Evolutionary conservation across 2,888 invertebrate species (phyloP), one percentile per base, ranked within the genome.

Genomic region (Pimpla rufipes): DNA sequence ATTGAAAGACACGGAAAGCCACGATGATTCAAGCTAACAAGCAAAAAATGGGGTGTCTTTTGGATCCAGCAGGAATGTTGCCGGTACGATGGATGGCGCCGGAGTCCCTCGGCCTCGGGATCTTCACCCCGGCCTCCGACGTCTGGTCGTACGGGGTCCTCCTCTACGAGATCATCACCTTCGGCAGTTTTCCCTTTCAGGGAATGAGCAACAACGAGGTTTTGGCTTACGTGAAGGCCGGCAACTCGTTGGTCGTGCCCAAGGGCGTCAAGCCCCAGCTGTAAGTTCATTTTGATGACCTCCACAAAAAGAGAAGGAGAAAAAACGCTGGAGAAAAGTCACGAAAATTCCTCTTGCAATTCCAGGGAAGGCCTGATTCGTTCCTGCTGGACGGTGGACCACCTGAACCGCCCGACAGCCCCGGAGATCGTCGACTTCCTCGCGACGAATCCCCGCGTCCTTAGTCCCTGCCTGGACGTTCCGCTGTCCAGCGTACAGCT

Each of bases 11-110:
- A n/a, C n/a, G n/a, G n/a, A 55, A 16, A 11, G 55, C 42, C 1
- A 7, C 18, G 10, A 62, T 62, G 40, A 7, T 4, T 10, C 40
- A 10, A 40, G 29, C 10, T 16, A 37, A n/a, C 3, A 21, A 21
- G 2, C 16, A 40, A 62, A n/a, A 29, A 29, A 29, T 29, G 29
- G 29, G 2, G 29, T 29, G 29, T 29, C 29, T 3, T n/a, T 37
- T 16, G 45, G 52, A 23, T 75, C 21, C n/a, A 83, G 42, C 86
- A 95, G 95, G 95, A 29, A 96, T 97, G 96, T 93, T 98, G 86
- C 98, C 98, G 0, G 97, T 98, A 8, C 95, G 98, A 83, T 98
- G 98, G 98, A 98, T 98, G 98, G 96, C 98, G 0, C 98, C 98
- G 0, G 98, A 98, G 93, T 97, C 97, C 87, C 94, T 98, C 16